These are phyloP conservation scores for Cataglyphis livida DNA, from an alignment of 2,888 invertebrate species.

Conservation along the genomic window DNA sequence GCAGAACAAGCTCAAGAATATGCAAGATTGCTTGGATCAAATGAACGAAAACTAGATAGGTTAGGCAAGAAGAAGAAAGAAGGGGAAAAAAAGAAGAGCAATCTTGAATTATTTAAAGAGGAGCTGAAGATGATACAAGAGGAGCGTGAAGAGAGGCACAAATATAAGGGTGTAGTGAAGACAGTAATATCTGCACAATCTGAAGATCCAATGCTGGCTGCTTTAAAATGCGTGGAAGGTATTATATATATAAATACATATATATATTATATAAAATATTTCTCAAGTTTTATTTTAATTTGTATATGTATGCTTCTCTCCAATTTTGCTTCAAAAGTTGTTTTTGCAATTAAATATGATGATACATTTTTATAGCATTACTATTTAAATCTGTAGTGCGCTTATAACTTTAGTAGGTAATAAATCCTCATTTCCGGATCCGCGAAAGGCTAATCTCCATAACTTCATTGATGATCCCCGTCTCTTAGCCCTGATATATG, in stretches of 20 bases:
- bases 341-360: slow-evolving; percentile 13
- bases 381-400: slow-evolving; percentile 31
- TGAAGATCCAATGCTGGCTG: slow-evolving; percentile 84
- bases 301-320: neutral
- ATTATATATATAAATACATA: slow-evolving; percentile 33
- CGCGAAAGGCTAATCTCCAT: slow-evolving; percentile 76
- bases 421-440: slow-evolving; percentile 74
- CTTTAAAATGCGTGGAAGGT: slow-evolving; percentile 84
- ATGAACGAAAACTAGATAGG: slow-evolving; percentile 89
- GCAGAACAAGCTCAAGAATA: slow-evolving; percentile 91
- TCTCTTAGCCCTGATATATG: slow-evolving; percentile 79
- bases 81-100: slow-evolving; percentile 97
- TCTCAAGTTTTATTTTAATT: neutral
- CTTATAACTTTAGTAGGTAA: slow-evolving; percentile 65
- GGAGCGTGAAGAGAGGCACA: slow-evolving; percentile 97
- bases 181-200: slow-evolving; percentile 82
- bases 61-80: slow-evolving; percentile 90
- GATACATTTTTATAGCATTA: slow-evolving; percentile 10
- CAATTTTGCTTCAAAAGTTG: neutral
- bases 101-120: slow-evolving; percentile 99
- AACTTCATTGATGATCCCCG: slow-evolving; percentile 79
- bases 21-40: slow-evolving; percentile 88
- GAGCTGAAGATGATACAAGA: slow-evolving; percentile 99
- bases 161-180: slow-evolving; percentile 92
- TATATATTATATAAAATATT: neutral